Evolutionary conservation across 2,888 invertebrate species (phyloP), one percentile per base, ranked within the genome.

Genomic region (Malacosoma neustria): DNA sequence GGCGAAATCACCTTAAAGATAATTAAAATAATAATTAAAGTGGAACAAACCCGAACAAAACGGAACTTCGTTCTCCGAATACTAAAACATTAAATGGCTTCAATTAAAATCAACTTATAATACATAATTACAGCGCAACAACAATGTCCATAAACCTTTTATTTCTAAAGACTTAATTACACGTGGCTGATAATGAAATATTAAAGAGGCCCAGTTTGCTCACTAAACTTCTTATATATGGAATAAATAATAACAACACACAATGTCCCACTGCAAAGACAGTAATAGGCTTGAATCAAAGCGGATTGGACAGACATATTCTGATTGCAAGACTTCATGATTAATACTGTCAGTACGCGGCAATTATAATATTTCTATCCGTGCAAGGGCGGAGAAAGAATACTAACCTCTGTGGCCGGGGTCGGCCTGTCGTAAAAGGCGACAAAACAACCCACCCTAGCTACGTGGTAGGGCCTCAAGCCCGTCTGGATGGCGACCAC

Each of bases 101-200:
- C 30, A 13, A 14, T 30, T 30, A 35, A 33, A 33, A 35, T 13
- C 34, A 29, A n/a, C 14, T 13, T 11, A 30, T 30, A 34, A 29
- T 34, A 9, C 34, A 34, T 35, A 30, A 35, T 30, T 35, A 11
- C 30, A 29, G 13, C 22, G 33, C 4, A 22, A 22, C 22, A 22
- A 11, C 15, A 6, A 22, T 22, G 22, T 33, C 30, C 13, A 13
- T 35, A 35, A 35, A 11, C 30, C 30, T 35, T 35, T 35, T 35
- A 35, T 35, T 35, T 35, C 14, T 11, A 13, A 29, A 30, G 13
- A 34, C 34, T 34, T 35, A 35, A 35, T 35, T 35, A 35, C 30
- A 22, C 22, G 9, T 5, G 2, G 22, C 22, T 9, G 22, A 22
- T 22, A 7, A 0, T 22, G 1, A 22, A 22, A 7, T 22, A 22